A percentile compares a stretch with the other conserved stretches of the same genome.
Conservation (phyloP, 2,113 vertebrate species). For the Corythornis vintsioides region DNA sequence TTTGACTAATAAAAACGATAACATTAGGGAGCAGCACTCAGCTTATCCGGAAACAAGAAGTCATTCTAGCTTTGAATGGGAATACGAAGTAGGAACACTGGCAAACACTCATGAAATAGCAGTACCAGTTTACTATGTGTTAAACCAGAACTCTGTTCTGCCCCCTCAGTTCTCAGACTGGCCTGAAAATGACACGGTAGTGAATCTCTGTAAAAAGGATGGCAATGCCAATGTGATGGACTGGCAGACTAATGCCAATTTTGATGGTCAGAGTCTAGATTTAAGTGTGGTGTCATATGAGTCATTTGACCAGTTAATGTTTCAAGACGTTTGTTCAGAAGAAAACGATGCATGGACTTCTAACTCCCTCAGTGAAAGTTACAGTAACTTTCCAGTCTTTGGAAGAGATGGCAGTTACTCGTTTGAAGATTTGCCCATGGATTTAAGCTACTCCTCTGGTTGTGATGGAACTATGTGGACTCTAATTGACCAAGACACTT, state of each 20-base stretch:
- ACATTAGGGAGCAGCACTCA: background rate
- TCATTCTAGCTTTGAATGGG: constrained; percentile 69
- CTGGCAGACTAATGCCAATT: constrained; percentile 76
- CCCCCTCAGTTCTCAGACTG: constrained; percentile 51
- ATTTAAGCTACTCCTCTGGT: constrained; percentile 76
- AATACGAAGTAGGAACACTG: constrained; percentile 53
- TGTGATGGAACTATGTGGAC: constrained; percentile 65
- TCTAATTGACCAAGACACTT: constrained; percentile 65
- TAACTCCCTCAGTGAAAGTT: constrained; percentile 75
- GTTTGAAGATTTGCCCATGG: constrained; percentile 78
- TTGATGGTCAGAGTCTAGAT: constrained; percentile 74
- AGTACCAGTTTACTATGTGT: constrained; percentile 60
- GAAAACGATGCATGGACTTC: constrained; percentile 78
- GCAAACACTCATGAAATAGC: constrained; percentile 10
- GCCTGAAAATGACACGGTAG: constrained; percentile 59
- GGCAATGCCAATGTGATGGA: constrained; percentile 69
- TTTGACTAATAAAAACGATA: constrained; percentile 32
- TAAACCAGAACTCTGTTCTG: constrained; percentile 65
- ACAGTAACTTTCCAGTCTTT: constrained; percentile 66
- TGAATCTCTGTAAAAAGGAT: constrained; percentile 79
- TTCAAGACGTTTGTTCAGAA: constrained; percentile 83
- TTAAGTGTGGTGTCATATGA: constrained; percentile 64
- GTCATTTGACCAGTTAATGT: constrained; percentile 76
- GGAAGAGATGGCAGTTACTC: constrained; percentile 59
- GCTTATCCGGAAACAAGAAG: constrained; percentile 63